A percentile compares a stretch with the other conserved stretches of the same genome.
Evolutionary conservation across 1,140 invertebrate species (phyloP).

Genomic region (Cydia strobilella): DNA sequence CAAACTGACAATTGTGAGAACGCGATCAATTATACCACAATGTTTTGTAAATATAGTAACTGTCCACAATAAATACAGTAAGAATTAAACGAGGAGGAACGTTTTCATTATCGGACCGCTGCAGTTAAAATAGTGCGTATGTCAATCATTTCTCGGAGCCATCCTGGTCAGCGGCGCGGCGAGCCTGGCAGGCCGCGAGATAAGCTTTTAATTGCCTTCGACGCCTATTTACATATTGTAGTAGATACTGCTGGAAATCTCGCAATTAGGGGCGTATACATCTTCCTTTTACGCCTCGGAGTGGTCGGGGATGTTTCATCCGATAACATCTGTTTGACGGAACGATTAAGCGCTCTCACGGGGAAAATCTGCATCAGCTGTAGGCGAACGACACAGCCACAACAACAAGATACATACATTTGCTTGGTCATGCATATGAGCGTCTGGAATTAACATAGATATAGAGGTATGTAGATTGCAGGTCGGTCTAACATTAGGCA

Average conservation of each 20-base stretch:
- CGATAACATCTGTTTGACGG: conserved; percentile 69
- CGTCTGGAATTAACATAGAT: background rate
- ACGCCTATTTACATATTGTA: conserved; percentile 77
- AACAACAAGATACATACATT: background rate
- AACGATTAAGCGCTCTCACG: conserved; percentile 60
- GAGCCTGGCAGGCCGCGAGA: conserved; percentile 62
- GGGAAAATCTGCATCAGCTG: conserved; percentile 46
- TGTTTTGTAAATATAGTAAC: conserved; percentile 66
- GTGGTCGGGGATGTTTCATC: conserved; percentile 49
- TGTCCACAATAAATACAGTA: conserved; percentile 72
- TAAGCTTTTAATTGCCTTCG: conserved; percentile 77
- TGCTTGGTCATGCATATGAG: background rate
- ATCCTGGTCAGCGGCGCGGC: conserved; percentile 58
- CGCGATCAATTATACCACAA: conserved; percentile 75
- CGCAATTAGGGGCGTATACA: conserved; percentile 73
- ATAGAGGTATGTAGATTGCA: background rate
- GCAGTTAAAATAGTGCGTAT: conserved; percentile 64
- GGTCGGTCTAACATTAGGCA: conserved; percentile 31
- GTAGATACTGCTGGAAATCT: conserved; percentile 72
- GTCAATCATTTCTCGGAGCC: conserved; percentile 75
- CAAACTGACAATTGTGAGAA: conserved; percentile 77
- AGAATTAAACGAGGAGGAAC: conserved; percentile 64
- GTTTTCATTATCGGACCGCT: conserved; percentile 72
- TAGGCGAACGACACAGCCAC: background rate
- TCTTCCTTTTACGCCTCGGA: conserved; percentile 69